Evolutionary conservation across 2,113 vertebrate species (phyloP).

Genomic region (Hystrix brachyura): DNA sequence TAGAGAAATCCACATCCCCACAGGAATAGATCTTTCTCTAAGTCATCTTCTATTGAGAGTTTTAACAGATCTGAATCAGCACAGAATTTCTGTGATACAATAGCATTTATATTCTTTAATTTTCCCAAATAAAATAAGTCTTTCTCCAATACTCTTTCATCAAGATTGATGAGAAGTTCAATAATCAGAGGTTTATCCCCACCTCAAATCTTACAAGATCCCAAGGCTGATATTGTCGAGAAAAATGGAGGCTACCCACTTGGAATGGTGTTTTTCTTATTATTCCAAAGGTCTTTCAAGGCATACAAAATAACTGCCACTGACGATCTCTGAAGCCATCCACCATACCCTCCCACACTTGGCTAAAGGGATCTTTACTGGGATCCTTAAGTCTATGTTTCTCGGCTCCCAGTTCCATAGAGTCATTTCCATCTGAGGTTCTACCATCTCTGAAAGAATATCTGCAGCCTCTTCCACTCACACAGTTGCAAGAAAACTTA

Average conservation of each 20-base stretch:
- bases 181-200: background rate
- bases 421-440: background rate
- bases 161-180: background rate
- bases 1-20: background rate
- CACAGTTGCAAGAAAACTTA: background rate
- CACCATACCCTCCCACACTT: background rate
- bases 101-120: background rate
- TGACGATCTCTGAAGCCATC: background rate
- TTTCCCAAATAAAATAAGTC: constrained; percentile 50
- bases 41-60: background rate
- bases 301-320: background rate
- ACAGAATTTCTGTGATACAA: background rate
- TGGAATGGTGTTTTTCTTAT: background rate
- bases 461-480: background rate
- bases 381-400: background rate
- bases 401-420: background rate
- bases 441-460: background rate
- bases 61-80: constrained; percentile 7
- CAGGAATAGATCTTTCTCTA: background rate
- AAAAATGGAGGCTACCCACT: background rate
- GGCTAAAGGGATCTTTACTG: background rate
- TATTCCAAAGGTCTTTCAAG: background rate
- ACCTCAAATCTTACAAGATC: background rate
- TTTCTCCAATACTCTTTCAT: background rate
- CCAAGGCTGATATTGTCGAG: background rate